phyloP scores from a whole-genome alignment of 2,113 vertebrate genomes.

The Cryptomyrus ogoouensis region DNA sequence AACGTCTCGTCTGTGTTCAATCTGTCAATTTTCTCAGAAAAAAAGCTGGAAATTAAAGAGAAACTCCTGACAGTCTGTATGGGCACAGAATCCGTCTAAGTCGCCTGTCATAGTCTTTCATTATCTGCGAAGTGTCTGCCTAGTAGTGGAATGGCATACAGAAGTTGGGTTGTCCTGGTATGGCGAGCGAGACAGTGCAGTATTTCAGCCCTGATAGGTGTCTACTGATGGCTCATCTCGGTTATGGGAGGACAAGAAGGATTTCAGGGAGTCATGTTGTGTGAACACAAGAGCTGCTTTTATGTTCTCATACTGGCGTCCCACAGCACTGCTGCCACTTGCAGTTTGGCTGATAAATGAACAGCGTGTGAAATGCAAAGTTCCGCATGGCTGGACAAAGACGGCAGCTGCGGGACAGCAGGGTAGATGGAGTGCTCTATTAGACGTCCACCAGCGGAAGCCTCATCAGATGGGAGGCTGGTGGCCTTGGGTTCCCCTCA shows the following conservation, averaged over 20 bases:
- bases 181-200: background rate
- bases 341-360: background rate
- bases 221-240: background rate
- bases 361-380: background rate
- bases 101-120: background rate
- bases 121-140: background rate
- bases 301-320: background rate
- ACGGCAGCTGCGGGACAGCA: background rate
- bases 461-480: constrained; percentile 5
- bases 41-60: background rate
- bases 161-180: background rate
- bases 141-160: background rate
- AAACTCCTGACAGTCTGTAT: background rate
- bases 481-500: constrained; percentile 5
- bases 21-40: background rate
- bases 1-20: background rate
- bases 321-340: background rate
- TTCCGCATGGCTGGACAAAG: background rate
- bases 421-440: background rate
- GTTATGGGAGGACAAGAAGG: background rate
- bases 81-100: background rate
- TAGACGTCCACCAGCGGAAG: background rate
- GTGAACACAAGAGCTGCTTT: background rate
- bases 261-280: background rate
- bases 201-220: background rate